Evolutionary conservation across 2,113 vertebrate genomes (phyloP), one percentile per base, ranked within the genome.

Genomic region (Microcebus jonahi): DNA sequence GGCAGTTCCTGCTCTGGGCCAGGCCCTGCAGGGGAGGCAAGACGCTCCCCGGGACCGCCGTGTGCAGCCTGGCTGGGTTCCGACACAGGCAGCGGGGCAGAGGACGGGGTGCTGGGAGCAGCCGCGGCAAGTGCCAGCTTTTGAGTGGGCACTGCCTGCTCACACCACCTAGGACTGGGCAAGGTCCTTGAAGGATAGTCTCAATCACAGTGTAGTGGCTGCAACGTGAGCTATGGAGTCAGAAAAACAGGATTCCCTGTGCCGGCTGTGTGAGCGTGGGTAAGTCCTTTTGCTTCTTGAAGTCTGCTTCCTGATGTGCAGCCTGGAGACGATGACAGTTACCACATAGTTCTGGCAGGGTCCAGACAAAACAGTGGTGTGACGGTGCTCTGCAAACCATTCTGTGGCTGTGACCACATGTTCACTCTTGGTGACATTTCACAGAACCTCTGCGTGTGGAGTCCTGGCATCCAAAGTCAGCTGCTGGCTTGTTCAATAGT

Each of bases 361-460:
- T 80, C 83, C 29, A 15, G 42, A 31, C 7, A 1, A 1, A 1
- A 15, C 8, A 14, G 11, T 1, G 17, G 27, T 1, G 17, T 4
- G 5, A 0, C 1, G 0, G 31, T 9, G 11, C 75, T 36, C 2
- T 45, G 45, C 1, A 12, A 39, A 3, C 6, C 0, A 31, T 17
- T 50, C 53, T 31, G 9, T 7, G 2, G 39, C 0, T 9, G 73
- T 23, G 83, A 29, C 45, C 0, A 8, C 18, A 12, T 0, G 13
- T 25, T 25, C 42, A 9, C 55, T 21, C 50, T 10, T 0, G 0
- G 42, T 4, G 25, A 14, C 59, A 2, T 8, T 3, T 68, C 87
- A 39, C 10, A 80, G 79, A 25, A 14, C 20, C 45, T 39, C 11
- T 8, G 25, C n/a, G 3, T 0, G 1, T 14, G n/a, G 29, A 34